phyloP scores from a whole-genome alignment of 2,113 vertebrate genomes.

The Todiramphus chloris region DNA sequence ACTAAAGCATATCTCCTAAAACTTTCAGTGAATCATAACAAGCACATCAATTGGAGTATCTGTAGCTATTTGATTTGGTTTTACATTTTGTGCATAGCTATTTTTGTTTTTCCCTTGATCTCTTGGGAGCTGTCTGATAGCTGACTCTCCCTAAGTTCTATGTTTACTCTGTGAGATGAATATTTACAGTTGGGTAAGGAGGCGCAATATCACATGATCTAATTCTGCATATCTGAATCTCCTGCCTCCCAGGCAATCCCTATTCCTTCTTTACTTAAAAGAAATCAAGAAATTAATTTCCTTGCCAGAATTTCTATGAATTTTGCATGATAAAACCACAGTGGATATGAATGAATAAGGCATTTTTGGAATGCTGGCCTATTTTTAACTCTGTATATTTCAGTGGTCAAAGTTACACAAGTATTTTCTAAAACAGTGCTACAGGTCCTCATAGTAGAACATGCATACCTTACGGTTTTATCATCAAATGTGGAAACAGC shows the following conservation, averaged over 20 bases:
- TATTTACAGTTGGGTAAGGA: not conserved
- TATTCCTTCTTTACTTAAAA: not conserved
- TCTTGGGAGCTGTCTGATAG: not conserved
- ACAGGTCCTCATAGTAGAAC: conserved; percentile 33
- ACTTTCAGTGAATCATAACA: not conserved
- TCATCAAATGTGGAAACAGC: conserved; percentile 68
- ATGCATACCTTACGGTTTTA: conserved; percentile 68
- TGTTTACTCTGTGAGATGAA: not conserved
- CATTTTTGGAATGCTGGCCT: conserved; percentile 7
- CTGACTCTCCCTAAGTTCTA: not conserved
- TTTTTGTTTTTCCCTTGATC: not conserved
- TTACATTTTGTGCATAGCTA: not conserved
- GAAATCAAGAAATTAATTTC: not conserved
- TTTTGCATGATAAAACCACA: not conserved
- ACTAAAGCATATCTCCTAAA: not conserved
- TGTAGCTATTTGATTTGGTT: not conserved
- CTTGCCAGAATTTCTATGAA: not conserved
- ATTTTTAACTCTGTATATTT: conserved; percentile 37
- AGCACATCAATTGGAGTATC: not conserved
- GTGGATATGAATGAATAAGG: not conserved
- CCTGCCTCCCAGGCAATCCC: not conserved
- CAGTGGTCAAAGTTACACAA: not conserved
- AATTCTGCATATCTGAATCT: not conserved
- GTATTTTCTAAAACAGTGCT: conserved; percentile 40
- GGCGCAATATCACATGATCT: not conserved